A percentile compares a stretch with the other conserved stretches of the same genome.
Conservation (phyloP, 2,113 vertebrate species). For the Montifringilla adamsi region DNA sequence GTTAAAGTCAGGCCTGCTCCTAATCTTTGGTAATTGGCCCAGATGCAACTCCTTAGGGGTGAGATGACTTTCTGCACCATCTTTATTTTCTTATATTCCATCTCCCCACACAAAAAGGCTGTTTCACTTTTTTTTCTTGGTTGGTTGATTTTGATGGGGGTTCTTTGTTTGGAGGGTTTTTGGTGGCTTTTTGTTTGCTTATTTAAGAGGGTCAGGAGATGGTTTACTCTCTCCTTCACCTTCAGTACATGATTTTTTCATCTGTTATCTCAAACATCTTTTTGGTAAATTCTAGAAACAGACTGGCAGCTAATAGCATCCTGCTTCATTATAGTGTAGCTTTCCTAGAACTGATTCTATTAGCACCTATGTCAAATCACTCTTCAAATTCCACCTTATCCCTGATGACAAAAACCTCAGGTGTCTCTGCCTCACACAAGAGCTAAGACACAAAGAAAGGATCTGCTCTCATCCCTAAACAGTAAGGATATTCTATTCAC, state of each 20-base stretch:
- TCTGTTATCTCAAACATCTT: background rate
- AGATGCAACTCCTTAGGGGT: no score
- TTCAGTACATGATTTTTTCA: background rate
- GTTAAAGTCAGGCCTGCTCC: no score
- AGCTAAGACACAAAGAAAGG: background rate
- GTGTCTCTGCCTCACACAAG: background rate
- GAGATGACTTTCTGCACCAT: no score
- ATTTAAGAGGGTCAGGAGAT: background rate
- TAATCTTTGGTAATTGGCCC: no score
- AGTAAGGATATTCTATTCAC: background rate
- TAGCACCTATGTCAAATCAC: background rate
- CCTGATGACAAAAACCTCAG: background rate
- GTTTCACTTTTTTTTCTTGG: background rate
- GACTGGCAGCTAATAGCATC: background rate
- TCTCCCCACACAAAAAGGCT: background rate
- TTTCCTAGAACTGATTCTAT: background rate
- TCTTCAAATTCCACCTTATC: background rate
- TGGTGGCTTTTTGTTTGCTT: background rate
- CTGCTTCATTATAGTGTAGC: background rate
- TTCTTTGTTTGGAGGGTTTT: accelerated
- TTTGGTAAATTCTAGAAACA: background rate
- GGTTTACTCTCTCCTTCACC: background rate
- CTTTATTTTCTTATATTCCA: no score
- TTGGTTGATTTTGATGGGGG: background rate
- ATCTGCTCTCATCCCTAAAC: background rate